Conservation (phyloP, 2,888 invertebrate species). For the Dendrolimus houi region DNA sequence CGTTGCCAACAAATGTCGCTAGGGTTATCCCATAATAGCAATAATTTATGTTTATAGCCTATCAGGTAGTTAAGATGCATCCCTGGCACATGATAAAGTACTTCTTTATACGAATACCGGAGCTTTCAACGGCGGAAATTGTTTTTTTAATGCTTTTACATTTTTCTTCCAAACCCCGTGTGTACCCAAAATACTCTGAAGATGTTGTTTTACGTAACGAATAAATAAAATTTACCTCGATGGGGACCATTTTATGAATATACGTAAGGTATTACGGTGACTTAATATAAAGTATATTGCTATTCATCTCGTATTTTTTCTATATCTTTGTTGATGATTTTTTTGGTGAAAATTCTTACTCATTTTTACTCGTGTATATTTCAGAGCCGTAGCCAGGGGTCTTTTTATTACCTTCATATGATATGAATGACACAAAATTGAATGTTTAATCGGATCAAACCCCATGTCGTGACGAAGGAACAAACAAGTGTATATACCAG, state of each 20-base stretch:
- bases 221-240: neutral
- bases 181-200: neutral
- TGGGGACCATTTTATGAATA: neutral
- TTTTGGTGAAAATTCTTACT: too few species aligned
- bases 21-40: neutral
- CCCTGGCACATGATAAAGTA: slow-evolving; percentile 4
- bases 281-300: too few species aligned
- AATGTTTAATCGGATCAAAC: too few species aligned
- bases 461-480: too few species aligned
- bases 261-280: neutral
- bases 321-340: too few species aligned
- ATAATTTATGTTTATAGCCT: slow-evolving; percentile 3
- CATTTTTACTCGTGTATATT: too few species aligned
- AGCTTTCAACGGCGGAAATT: slow-evolving; percentile 3
- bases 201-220: neutral
- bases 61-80: slow-evolving; percentile 7
- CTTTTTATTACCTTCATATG: too few species aligned
- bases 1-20: neutral
- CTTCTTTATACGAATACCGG: slow-evolving; percentile 1
- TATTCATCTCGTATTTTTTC: too few species aligned
- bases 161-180: slow-evolving; percentile 2
- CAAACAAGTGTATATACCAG: too few species aligned
- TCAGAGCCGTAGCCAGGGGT: too few species aligned
- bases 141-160: slow-evolving; percentile 3
- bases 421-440: too few species aligned